Base-by-base conservation (phyloP, 1,140 invertebrate genomes). In the Doryteuthis pealeii region DNA sequence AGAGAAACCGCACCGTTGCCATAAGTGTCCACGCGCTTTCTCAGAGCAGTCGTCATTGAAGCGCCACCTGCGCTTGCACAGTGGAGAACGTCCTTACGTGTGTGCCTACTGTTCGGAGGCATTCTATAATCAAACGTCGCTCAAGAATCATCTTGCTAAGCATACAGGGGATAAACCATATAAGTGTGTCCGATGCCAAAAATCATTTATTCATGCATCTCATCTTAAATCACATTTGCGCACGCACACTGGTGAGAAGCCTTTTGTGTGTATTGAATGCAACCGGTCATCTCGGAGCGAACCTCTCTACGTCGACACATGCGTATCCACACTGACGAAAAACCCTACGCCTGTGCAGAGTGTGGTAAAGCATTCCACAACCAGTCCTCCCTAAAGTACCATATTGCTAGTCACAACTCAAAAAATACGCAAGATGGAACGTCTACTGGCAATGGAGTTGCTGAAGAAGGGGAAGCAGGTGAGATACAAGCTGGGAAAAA, bases 171-270 rank as follows among this genome's bases (percentile, higher is more conserved):
- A 82, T 68, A 65, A 76, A 43, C 81, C 81, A 1, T 83, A 83
- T 58, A 73, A 77, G 28, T 83, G 81, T 71, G 75, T 76, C 15
- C 73, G 80, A 40, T 83, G 81, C 45, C 70, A 69, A 31, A 79
- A 81, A 58, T 72, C 76, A 22, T 80, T 79, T 72, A 74, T 79
- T 14, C 28, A 75, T 15, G 35, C n/a, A 22, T 26, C 30, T 31
- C 32, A 71, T n/a, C 32, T 75, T 1, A 49, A 31, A 3, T 30
- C 32, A 26, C 96, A 97, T 86, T 94, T 97, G 90, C 89, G 95
- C 28, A 15, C 28, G 28, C 96, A 97, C 86, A 97, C 96, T 0
- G 96, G 95, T 6, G 95, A 97, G 84, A 95, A 96, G 79, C 95
- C 72, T 8, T 72, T 49, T 54, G 92, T 94, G 79, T 98, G 96